Percentiles rank a stretch among this genome's conserved stretches.
phyloP scores from a whole-genome alignment of 2,888 invertebrate species.

The Cephonodes hylas region DNA sequence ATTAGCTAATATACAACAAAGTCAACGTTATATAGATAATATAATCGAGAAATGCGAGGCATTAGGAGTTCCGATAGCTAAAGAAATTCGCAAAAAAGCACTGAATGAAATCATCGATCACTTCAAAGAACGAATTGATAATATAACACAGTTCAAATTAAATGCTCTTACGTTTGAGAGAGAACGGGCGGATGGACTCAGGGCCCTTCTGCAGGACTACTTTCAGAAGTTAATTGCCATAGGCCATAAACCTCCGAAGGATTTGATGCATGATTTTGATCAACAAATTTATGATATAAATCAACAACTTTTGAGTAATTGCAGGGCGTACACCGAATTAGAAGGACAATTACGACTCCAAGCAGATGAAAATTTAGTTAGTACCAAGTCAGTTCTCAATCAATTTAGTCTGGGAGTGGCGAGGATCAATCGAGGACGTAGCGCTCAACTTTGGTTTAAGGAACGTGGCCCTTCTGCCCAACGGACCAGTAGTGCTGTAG shows the following conservation, averaged over 20 bases:
- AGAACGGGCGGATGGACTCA: conserved; percentile 54
- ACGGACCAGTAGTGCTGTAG: conserved; percentile 30
- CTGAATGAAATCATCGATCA: conserved; percentile 40
- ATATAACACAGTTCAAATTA: conserved; percentile 46
- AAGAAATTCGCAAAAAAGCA: conserved; percentile 35
- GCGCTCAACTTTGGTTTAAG: conserved; percentile 34
- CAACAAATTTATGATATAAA: conserved; percentile 60
- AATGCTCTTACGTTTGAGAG: conserved; percentile 53
- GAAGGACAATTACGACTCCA: conserved; percentile 52
- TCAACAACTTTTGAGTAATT: conserved; percentile 65
- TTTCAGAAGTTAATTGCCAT: conserved; percentile 53
- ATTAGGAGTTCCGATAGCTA: conserved; percentile 21
- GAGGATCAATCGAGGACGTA: conserved; percentile 30
- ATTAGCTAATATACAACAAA: conserved; percentile 47
- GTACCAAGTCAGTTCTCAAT: conserved; percentile 50
- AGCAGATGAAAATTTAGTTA: conserved; percentile 43
- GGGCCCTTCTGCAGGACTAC: conserved; percentile 47
- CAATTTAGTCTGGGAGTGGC: conserved; percentile 47
- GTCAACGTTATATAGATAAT: conserved; percentile 48
- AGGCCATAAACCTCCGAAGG: conserved; percentile 53
- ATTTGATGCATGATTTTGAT: conserved; percentile 63
- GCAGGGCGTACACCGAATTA: conserved; percentile 54
- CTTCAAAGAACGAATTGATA: conserved; percentile 36
- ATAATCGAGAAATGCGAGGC: conserved; percentile 35
- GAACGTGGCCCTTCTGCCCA: conserved; percentile 23